Base-by-base conservation (phyloP, 2,113 vertebrate genomes). In the Phoxinus phoxinus region DNA sequence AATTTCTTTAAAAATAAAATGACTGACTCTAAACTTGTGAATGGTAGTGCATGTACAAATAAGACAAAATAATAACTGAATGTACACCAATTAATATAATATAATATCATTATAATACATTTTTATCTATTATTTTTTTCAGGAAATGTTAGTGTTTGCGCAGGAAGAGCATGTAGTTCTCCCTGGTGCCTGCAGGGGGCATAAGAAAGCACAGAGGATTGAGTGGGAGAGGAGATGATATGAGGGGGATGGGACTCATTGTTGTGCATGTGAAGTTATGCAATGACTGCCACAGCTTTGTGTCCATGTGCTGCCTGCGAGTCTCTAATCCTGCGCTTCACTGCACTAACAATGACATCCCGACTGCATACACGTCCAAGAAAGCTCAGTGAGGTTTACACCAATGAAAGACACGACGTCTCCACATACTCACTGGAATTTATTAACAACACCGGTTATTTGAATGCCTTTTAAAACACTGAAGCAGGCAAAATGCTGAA, bases 261-360 rank as follows among this genome's bases (percentile, higher is more conserved):
- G 90, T 90, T 90, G 89, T 90, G 93, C 94, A 95, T 94, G 93
- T 95, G 93, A 92, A 94, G 93, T 95, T 95, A 95, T 93, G 94
- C 92, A 95, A 95, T 92, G 76, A 88, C 91, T 56, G 81, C 56
- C 48, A 35, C 37, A 56, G 79, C 73, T 61, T 84, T 12, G 56
- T 81, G 35, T 69, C 27, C 41, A 83, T 44, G 4, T 8, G 65
- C 67, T 82, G 48, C 32, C 67, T 82, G 48, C 32, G n/a, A 17
- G 59, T 37, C 67, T 81, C 53, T 87, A 87, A 78, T 85, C 78
- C 84, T 79, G 72, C 17, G n/a, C 79, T 56, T 80, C 84, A 86
- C 17, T 46, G 41, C 69, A n/a, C 80, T 86, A 35, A 86, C 72
- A 74, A 21, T 86, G 63, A 73, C 48, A 63, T 30, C 75, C 72